phyloP scores from a whole-genome alignment of 2,113 vertebrate genomes.

The Pteruthius melanotis region DNA sequence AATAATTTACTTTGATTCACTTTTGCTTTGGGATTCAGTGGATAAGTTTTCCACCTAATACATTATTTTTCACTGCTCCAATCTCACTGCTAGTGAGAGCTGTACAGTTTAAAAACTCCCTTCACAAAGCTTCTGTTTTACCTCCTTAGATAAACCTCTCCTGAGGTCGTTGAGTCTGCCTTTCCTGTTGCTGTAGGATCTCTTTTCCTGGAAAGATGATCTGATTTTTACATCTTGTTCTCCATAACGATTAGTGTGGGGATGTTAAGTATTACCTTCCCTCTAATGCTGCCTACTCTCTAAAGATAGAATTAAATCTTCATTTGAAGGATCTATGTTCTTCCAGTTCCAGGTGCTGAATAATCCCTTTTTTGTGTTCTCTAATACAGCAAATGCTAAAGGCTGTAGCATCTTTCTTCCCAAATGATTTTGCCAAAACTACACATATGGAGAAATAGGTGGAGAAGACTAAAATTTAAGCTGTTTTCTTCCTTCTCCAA shows the following conservation, averaged over 20 bases:
- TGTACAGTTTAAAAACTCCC: not conserved
- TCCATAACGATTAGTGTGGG: not conserved
- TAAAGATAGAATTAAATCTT: conserved; percentile 12
- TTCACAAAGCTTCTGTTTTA: not conserved
- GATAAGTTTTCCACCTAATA: not conserved
- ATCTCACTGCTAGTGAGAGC: not conserved
- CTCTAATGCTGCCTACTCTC: not conserved
- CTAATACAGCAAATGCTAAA: not conserved
- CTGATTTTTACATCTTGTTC: not conserved
- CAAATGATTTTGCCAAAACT: not conserved
- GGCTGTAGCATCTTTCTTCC: not conserved
- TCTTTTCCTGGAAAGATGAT: not conserved
- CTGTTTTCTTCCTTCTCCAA: not conserved
- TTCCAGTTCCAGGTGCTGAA: not conserved
- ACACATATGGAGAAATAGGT: not conserved
- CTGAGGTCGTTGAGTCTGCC: not conserved
- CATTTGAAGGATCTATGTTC: not conserved
- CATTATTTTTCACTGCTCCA: not conserved
- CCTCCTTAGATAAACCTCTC: not conserved
- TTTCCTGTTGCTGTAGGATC: not conserved
- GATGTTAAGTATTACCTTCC: not conserved
- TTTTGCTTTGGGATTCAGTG: not conserved
- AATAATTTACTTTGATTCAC: not conserved
- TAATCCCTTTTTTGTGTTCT: not conserved
- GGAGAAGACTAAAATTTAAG: not conserved